Conservation (phyloP, 2,797 vertebrate species). For the Phalanger gymnotis region DNA sequence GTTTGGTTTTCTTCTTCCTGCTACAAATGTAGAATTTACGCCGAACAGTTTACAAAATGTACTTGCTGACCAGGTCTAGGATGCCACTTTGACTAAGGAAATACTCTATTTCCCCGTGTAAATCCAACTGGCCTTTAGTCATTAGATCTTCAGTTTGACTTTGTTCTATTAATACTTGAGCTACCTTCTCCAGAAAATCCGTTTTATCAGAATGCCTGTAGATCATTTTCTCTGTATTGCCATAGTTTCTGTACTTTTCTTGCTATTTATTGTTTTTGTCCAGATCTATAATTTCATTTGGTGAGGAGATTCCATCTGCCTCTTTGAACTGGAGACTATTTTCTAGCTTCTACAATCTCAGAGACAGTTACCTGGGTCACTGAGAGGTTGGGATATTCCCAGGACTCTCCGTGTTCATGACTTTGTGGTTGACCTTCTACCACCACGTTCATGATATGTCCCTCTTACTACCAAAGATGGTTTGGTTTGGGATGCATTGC, state of each 20-base stretch:
- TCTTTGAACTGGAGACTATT: neutral
- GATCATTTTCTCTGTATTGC: neutral
- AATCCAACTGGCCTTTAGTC: neutral
- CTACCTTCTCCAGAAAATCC: neutral
- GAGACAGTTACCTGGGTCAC: neutral
- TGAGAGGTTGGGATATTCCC: neutral
- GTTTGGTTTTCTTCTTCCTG: neutral
- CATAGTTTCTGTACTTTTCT: neutral
- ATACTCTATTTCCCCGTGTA: neutral
- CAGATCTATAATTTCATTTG: neutral
- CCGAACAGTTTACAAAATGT: neutral
- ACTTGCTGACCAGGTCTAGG: neutral
- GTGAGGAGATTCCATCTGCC: neutral
- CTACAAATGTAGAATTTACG: neutral
- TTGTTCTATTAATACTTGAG: neutral
- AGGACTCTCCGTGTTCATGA: neutral
- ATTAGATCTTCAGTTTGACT: neutral
- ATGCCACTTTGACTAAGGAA: neutral
- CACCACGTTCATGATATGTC: neutral
- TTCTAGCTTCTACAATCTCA: neutral
- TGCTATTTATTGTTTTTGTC: neutral
- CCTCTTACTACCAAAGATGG: neutral
- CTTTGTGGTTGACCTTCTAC: neutral
- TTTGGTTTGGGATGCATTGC: neutral
- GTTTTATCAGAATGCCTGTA: neutral